Evolutionary conservation across 2,797 vertebrate genomes (phyloP).

Genomic region (Tragopan temminckii): DNA sequence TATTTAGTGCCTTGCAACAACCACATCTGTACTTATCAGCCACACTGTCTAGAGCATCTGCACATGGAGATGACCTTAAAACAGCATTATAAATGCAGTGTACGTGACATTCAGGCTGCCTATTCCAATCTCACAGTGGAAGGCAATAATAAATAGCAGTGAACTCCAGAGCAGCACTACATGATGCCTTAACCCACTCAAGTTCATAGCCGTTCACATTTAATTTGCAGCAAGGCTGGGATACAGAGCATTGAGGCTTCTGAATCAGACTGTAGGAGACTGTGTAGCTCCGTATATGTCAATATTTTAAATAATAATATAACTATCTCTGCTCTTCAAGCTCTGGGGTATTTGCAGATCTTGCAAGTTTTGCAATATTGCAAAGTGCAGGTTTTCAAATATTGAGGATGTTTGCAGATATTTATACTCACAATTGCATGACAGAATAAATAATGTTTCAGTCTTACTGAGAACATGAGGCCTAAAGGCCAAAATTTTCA

Average conservation of each 20-base stretch:
- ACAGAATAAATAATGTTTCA: not conserved
- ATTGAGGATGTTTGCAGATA: not conserved
- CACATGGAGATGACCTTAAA: conserved; percentile 52
- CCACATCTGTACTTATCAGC: conserved; percentile 17
- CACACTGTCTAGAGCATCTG: conserved; percentile 31
- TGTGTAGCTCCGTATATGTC: not conserved
- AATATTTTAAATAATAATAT: not conserved
- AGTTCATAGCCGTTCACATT: conserved; percentile 4
- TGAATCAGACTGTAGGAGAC: not conserved
- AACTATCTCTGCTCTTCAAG: not conserved
- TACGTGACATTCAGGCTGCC: conserved; percentile 37
- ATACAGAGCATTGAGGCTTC: not conserved
- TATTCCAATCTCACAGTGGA: conserved; percentile 23
- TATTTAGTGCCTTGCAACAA: not conserved
- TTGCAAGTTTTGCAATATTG: not conserved
- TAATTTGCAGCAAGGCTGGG: conserved; percentile 22
- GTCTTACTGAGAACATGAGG: not conserved
- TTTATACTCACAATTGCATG: not conserved
- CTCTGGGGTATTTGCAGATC: not conserved
- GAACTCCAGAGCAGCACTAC: conserved; percentile 25
- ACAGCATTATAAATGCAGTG: conserved; percentile 37
- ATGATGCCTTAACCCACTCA: conserved; percentile 30
- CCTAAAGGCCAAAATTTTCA: not conserved
- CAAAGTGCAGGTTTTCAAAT: not conserved
- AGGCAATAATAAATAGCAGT: conserved; percentile 39